phyloP scores from a whole-genome alignment of 2,797 vertebrate genomes.

The Podargus strigoides region DNA sequence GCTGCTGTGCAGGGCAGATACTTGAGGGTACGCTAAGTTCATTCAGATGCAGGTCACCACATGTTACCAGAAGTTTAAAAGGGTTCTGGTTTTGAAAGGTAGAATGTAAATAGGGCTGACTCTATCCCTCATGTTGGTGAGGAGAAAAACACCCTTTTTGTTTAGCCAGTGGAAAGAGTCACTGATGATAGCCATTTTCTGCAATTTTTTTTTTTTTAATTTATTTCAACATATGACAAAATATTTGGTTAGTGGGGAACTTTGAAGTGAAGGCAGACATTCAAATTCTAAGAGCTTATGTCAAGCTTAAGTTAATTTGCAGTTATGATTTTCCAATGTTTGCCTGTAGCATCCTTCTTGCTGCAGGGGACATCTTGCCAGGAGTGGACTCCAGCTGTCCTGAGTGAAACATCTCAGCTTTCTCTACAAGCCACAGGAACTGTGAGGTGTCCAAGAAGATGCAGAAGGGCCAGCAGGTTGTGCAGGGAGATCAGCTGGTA shows the following conservation, averaged over 20 bases:
- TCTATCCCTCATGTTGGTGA: background rate
- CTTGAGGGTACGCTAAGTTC: background rate
- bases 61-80: background rate
- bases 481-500: background rate
- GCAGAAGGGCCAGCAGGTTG: background rate
- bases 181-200: background rate
- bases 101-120: background rate
- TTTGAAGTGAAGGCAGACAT: background rate
- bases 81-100: background rate
- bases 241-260: background rate
- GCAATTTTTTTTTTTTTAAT: background rate
- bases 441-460: background rate
- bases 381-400: background rate
- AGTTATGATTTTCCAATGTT: background rate
- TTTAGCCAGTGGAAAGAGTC: background rate
- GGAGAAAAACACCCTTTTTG: background rate
- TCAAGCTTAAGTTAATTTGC: background rate
- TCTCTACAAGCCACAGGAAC: rapidly evolving
- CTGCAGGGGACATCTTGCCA: background rate
- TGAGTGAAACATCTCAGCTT: background rate
- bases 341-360: background rate
- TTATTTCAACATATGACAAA: background rate
- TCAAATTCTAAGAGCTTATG: background rate
- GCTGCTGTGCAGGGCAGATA: background rate
- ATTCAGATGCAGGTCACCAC: background rate